Evolutionary conservation across 2,888 invertebrate species (phyloP).

Genomic region (Polymixis lichenea): DNA sequence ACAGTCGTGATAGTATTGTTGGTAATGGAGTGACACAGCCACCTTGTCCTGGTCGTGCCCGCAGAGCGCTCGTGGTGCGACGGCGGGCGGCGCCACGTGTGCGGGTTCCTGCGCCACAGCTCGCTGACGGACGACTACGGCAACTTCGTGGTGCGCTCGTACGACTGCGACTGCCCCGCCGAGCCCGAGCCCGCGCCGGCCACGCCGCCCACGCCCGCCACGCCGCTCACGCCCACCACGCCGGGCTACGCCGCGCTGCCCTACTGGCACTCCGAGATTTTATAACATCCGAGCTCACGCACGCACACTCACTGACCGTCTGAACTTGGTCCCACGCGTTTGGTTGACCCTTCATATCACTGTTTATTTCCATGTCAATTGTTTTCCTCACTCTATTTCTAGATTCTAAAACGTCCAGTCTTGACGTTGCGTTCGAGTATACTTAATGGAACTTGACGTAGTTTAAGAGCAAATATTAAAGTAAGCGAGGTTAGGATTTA

Average conservation of each 20-base stretch:
- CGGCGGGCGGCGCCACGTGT: slow-evolving; percentile 83
- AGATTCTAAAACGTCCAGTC: slow-evolving; percentile 59
- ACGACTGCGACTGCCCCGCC: slow-evolving; percentile 86
- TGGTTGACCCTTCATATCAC: slow-evolving; percentile 58
- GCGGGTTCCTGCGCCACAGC: slow-evolving; percentile 84
- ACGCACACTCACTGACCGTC: slow-evolving; percentile 18
- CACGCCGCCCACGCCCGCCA: slow-evolving; percentile 42
- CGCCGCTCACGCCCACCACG: slow-evolving; percentile 33
- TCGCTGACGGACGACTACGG: slow-evolving; percentile 90
- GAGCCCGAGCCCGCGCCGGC: slow-evolving; percentile 40
- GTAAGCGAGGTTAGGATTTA: slow-evolving; percentile 50
- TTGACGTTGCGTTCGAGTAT: slow-evolving; percentile 53
- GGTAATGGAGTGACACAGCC: too few species aligned
- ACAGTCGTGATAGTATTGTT: too few species aligned
- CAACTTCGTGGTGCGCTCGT: slow-evolving; percentile 86
- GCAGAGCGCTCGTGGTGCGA: slow-evolving; percentile 84
- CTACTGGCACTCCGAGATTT: slow-evolving; percentile 75
- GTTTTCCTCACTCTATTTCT: slow-evolving; percentile 43
- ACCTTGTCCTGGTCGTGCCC: background rate
- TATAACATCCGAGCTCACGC: slow-evolving; percentile 70
- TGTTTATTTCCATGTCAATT: slow-evolving; percentile 62
- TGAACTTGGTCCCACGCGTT: slow-evolving; percentile 15
- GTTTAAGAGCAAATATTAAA: slow-evolving; percentile 41
- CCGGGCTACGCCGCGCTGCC: slow-evolving; percentile 51
- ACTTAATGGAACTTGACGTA: slow-evolving; percentile 55